Percentiles rank a stretch among this genome's conserved stretches.
Conservation (phyloP, 2,888 invertebrate genomes). For the Stenoptilia bipunctidactyla region DNA sequence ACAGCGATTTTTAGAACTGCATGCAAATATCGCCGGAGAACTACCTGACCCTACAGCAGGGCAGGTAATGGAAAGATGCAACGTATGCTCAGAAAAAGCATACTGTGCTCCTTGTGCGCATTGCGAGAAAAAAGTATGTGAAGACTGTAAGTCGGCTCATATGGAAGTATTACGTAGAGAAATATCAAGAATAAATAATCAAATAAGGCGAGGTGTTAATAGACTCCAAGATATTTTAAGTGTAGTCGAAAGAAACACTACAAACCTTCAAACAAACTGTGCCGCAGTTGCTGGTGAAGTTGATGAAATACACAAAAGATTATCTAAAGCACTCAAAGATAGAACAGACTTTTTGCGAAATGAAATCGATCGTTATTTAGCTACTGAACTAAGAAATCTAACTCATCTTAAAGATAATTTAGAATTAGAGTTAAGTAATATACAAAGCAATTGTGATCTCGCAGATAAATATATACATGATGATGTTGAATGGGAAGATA, state of each 20-base stretch:
- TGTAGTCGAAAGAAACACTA: conserved; percentile 89
- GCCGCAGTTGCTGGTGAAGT: conserved; percentile 93
- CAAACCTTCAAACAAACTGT: conserved; percentile 90
- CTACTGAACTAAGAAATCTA: conserved; percentile 88
- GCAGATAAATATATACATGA: conserved; percentile 95
- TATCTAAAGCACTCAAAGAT: conserved; percentile 91
- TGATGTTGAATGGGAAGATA: conserved; percentile 91
- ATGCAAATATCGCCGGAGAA: conserved; percentile 93
- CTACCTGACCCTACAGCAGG: conserved; percentile 92
- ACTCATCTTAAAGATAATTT: conserved; percentile 92
- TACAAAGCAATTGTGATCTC: conserved; percentile 95
- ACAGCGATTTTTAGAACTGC: conserved; percentile 93
- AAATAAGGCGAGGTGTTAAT: conserved; percentile 89
- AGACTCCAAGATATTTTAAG: conserved; percentile 88
- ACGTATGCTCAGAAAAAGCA: conserved; percentile 93
- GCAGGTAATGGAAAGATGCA: conserved; percentile 93
- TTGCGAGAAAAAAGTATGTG: conserved; percentile 97
- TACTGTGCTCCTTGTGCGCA: conserved; percentile 92
- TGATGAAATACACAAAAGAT: conserved; percentile 89
- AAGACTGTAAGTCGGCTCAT: conserved; percentile 96
- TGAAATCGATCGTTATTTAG: conserved; percentile 93
- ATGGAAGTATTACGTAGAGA: conserved; percentile 95
- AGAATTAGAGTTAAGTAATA: conserved; percentile 94
- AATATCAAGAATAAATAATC: conserved; percentile 89
- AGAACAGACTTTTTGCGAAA: conserved; percentile 87